These are phyloP conservation scores for Tringa solitaria DNA, from an alignment of 2,113 vertebrate genomes.

Conservation along the genomic window DNA sequence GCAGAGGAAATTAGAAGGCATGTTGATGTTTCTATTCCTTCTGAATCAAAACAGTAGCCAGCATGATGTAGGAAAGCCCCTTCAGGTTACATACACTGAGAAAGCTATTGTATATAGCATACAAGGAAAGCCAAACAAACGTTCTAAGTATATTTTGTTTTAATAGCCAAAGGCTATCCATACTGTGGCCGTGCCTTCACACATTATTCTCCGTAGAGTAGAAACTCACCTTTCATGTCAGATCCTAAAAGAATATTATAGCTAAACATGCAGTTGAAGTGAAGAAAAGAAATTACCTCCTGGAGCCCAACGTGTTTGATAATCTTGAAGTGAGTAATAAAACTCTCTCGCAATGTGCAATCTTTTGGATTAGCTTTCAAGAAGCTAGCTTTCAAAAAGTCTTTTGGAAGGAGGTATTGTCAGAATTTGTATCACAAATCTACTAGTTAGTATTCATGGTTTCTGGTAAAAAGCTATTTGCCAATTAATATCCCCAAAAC, in stretches of 20 bases:
- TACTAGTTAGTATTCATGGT: neutral
- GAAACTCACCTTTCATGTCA: neutral
- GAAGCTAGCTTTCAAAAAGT: neutral
- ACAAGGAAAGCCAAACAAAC: neutral
- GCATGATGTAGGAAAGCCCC: constrained; percentile 11
- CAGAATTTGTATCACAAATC: neutral
- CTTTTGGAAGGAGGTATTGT: neutral
- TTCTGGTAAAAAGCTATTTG: neutral
- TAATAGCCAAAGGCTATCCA: neutral
- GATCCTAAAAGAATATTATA: neutral
- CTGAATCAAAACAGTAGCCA: constrained; percentile 29
- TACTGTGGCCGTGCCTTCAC: neutral
- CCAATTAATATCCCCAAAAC: neutral
- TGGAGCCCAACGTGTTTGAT: fast-evolving
- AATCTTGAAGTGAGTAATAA: neutral
- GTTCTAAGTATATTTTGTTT: neutral
- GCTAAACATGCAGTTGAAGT: neutral
- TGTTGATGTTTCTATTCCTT: constrained; percentile 35
- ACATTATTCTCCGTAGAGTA: neutral
- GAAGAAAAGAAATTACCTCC: neutral
- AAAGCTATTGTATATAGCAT: neutral
- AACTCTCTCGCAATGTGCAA: neutral
- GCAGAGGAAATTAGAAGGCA: constrained; percentile 48
- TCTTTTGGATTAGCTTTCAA: neutral
- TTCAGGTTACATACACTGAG: neutral